phyloP scores from a whole-genome alignment of 2,797 vertebrate species.

The Gymnocypris eckloni region DNA sequence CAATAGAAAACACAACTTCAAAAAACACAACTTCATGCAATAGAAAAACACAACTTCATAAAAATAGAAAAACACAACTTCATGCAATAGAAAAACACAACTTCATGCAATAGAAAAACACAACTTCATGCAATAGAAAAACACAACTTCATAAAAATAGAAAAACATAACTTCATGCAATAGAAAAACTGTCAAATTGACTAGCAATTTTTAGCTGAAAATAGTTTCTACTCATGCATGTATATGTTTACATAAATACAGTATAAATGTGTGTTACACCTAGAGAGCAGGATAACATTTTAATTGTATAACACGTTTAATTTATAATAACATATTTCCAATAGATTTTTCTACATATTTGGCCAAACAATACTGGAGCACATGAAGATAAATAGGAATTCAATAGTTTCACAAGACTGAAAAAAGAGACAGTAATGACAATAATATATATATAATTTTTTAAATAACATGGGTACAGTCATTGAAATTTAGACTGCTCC shows the following conservation, averaged over 20 bases:
- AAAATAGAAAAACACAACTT: too few relatives aligned
- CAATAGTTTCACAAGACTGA: neutral
- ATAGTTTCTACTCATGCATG: neutral
- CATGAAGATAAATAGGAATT: neutral
- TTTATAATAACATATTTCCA: neutral
- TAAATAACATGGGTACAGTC: neutral
- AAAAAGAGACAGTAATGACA: too few relatives aligned
- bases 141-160: too few relatives aligned
- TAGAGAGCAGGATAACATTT: slow-evolving; percentile 24
- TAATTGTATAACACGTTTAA: neutral
- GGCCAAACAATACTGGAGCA: neutral
- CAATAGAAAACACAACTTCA: too few relatives aligned
- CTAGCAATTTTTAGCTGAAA: neutral
- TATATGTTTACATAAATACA: neutral
- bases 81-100: too few relatives aligned
- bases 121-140: too few relatives aligned
- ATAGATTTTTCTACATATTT: neutral
- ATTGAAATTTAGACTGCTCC: neutral
- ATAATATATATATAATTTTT: neutral
- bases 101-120: too few relatives aligned
- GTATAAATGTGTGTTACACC: neutral
- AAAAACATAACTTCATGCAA: too few relatives aligned
- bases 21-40: too few relatives aligned
- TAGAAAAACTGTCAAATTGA: neutral
- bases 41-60: too few relatives aligned